Conservation (phyloP, 2,113 vertebrate species). For the Campylomormyrus numenius region DNA sequence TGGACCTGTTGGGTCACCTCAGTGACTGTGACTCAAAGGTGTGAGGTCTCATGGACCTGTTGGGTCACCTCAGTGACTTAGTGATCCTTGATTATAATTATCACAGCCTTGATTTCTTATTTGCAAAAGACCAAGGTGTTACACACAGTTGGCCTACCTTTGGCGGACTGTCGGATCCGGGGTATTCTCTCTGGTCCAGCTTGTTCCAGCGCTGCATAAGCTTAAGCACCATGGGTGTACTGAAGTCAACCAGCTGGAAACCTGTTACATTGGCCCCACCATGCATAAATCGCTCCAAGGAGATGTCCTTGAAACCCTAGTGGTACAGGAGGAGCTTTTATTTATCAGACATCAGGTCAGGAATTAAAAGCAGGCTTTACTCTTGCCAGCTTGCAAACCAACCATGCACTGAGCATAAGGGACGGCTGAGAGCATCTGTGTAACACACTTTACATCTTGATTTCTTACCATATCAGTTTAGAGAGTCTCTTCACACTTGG, state of each 20-base stretch:
- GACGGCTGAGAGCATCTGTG: not conserved
- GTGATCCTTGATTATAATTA: not conserved
- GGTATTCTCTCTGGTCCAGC: conserved; percentile 95
- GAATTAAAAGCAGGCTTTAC: not conserved
- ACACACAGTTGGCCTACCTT: conserved; percentile 66
- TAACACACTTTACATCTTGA: not conserved
- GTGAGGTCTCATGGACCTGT: not conserved
- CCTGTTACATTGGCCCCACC: conserved; percentile 96
- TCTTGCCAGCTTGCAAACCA: not conserved
- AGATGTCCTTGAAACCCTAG: conserved; percentile 97
- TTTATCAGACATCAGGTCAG: conserved; percentile 10
- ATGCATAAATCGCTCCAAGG: conserved; percentile 96
- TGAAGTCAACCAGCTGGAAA: conserved; percentile 97
- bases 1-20: not conserved
- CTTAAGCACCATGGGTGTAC: conserved; percentile 90
- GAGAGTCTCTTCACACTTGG: not conserved
- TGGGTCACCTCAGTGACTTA: not conserved
- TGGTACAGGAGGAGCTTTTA: not conserved
- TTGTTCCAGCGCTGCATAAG: conserved; percentile 99
- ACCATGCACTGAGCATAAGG: not conserved
- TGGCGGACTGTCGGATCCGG: conserved; percentile 87
- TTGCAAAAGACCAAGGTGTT: not conserved
- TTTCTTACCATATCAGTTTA: not conserved
- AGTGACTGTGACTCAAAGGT: not conserved
- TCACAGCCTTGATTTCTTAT: not conserved